Percentiles rank a stretch among this genome's conserved stretches.
Evolutionary conservation across 2,888 invertebrate species (phyloP).

Genomic region (Leptogaster cylindrica): DNA sequence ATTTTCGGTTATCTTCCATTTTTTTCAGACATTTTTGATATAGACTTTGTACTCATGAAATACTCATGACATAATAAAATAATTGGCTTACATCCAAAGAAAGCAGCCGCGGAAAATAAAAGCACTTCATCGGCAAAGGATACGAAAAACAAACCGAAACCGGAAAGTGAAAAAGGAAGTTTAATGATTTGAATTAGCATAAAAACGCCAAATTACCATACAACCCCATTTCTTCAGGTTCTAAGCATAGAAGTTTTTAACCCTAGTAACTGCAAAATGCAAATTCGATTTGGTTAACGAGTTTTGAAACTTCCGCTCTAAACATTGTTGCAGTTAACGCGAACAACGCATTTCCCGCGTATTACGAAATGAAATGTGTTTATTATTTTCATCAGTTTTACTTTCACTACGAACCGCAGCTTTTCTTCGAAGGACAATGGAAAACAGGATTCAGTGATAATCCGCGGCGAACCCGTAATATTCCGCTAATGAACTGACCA

Average conservation of each 20-base stretch:
- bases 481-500: slow-evolving; percentile 1
- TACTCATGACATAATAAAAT: too few relatives aligned
- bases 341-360: too few relatives aligned
- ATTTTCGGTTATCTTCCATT: background rate
- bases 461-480: background rate
- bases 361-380: too few relatives aligned
- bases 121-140: too few relatives aligned
- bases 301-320: background rate
- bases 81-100: too few relatives aligned
- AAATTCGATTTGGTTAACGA: slow-evolving; percentile 5
- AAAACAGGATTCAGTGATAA: background rate
- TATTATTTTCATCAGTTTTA: too few relatives aligned
- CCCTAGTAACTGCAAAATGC: background rate
- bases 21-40: too few relatives aligned
- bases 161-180: background rate
- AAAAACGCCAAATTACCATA: background rate
- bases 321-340: too few relatives aligned
- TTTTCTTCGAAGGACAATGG: too few relatives aligned
- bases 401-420: too few relatives aligned
- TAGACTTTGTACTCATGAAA: too few relatives aligned
- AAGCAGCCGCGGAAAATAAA: too few relatives aligned
- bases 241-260: background rate
- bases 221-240: background rate
- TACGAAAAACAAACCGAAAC: background rate
- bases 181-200: background rate